Base-by-base conservation (phyloP, 2,888 invertebrate species). In the Drosophila buzzatii region DNA sequence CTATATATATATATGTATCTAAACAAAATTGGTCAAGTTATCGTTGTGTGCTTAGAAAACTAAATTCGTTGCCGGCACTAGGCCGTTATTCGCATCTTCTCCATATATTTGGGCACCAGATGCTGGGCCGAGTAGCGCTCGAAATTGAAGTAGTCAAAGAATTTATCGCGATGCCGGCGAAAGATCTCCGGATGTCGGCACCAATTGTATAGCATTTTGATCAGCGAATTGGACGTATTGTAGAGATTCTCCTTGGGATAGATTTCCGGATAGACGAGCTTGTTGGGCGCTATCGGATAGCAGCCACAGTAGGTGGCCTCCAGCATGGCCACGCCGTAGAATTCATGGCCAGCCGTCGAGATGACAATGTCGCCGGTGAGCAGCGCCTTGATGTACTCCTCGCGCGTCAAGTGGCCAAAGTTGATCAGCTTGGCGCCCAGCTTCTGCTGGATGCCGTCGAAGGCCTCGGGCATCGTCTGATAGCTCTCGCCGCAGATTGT, bases 241-340 rank as follows among this genome's bases (percentile, higher is more conserved):
- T 95, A 96, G 5, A 96, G 92, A 89, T 95, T 95, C 52, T 94
- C 93, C 49, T 92, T 91, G 62, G 94, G 95, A 92, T 95, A 96
- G 68, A 96, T 94, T 93, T 96, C 96, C 1, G 96, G 96, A 93
- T 96, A 96, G 2, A 95, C 96, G 5, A 96, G 92, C 74, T 94
- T 92, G 79, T 95, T 95, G 8, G 96, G 96, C 59, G 95, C 95
- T 33, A 96, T 91, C 4, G 96, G 96, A 91, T 95, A 95, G 90
- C 96, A 96, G n/a, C 96, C 95, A 74, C 94, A 94, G 79, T 94
- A 94, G 3, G 94, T 94, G n/a, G 96, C 95, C 92, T 96, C 96
- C 69, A 96, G 89, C 96, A 96, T 95, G 27, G 96, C 94, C 27
- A 96, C 96, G 39, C 96, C 96, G 92, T 95, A 96, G 92, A 96